phyloP scores from a whole-genome alignment of 23 tunicate species.

The Botrylloides violaceus region DNA sequence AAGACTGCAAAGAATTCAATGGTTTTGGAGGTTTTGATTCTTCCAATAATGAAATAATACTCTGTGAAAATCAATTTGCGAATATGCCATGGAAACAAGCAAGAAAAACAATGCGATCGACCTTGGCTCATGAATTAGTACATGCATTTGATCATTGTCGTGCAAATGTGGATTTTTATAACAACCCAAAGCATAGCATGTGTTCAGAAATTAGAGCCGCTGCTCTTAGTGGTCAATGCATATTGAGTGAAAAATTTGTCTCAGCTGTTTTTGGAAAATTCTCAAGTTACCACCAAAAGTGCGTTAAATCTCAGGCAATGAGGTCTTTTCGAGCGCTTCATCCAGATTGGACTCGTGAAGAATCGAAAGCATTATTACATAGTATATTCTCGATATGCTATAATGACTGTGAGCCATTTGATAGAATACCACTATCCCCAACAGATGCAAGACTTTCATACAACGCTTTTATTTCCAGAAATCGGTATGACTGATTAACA shows the following conservation, averaged over 20 bases:
- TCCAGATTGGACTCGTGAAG: constrained; percentile 28
- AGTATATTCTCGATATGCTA: constrained; percentile 58
- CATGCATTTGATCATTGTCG: constrained; percentile 93
- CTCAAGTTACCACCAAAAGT: constrained; percentile 42
- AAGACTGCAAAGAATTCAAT: constrained; percentile 29
- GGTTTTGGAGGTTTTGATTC: constrained; percentile 57
- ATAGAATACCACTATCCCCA: constrained; percentile 51
- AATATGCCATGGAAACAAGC: background rate
- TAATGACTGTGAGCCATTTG: constrained; percentile 71
- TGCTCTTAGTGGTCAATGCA: constrained; percentile 81
- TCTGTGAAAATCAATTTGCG: constrained; percentile 51
- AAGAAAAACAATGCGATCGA: constrained; percentile 14
- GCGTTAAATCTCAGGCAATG: constrained; percentile 56
- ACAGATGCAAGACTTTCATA: constrained; percentile 52
- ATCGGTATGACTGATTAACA: constrained; percentile 39
- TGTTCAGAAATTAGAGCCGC: constrained; percentile 89
- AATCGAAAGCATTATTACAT: constrained; percentile 23
- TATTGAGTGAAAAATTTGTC: constrained; percentile 28
- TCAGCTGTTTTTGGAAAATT: constrained; percentile 29
- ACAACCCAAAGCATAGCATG: constrained; percentile 65
- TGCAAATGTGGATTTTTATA: constrained; percentile 59
- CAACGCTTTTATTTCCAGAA: constrained; percentile 34
- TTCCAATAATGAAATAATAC: constrained; percentile 56
- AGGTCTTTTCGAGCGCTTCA: constrained; percentile 44
- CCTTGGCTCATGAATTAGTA: constrained; percentile 68